phyloP scores from a whole-genome alignment of 1,140 invertebrate genomes.

The Drosophila ercepeae region DNA sequence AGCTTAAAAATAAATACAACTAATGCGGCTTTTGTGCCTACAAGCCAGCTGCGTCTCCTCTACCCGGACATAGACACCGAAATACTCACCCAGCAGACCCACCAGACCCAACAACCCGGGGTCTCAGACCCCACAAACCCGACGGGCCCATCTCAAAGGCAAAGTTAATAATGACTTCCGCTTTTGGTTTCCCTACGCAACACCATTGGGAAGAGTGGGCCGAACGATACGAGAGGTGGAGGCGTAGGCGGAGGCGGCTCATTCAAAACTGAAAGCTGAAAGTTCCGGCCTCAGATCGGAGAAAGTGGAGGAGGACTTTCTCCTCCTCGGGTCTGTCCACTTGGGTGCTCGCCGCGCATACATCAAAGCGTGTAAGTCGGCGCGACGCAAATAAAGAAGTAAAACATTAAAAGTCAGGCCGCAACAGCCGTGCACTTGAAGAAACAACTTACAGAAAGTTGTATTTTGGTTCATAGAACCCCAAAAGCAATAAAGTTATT shows the following conservation, averaged over 20 bases:
- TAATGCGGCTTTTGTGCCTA: constrained; percentile 82
- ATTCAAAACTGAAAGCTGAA: constrained; percentile 57
- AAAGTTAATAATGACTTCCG: constrained; percentile 83
- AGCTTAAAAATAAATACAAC: constrained; percentile 83
- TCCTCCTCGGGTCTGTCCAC: constrained; percentile 49
- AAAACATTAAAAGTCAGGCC: constrained; percentile 75
- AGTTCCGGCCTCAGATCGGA: constrained; percentile 4
- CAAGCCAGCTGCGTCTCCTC: constrained; percentile 76
- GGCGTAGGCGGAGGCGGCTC: constrained; percentile 30
- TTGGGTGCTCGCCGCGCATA: constrained; percentile 72
- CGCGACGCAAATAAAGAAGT: constrained; percentile 73
- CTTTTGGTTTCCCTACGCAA: constrained; percentile 79
- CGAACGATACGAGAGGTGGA: too few species aligned
- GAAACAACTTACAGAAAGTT: too few species aligned
- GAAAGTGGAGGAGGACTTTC: constrained; percentile 23
- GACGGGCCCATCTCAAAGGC: constrained; percentile 61
- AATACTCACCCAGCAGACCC: constrained; percentile 9
- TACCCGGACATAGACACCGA: constrained; percentile 53
- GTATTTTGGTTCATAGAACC: too few species aligned
- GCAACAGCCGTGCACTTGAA: constrained; percentile 28
- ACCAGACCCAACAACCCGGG: constrained; percentile 3
- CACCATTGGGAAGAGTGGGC: constrained; percentile 33
- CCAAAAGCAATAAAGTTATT: too few species aligned
- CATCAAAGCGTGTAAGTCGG: constrained; percentile 77
- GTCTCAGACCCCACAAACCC: not conserved